Evolutionary conservation across 2,888 invertebrate species (phyloP).

Genomic region (Macrostomum cliftonense): DNA sequence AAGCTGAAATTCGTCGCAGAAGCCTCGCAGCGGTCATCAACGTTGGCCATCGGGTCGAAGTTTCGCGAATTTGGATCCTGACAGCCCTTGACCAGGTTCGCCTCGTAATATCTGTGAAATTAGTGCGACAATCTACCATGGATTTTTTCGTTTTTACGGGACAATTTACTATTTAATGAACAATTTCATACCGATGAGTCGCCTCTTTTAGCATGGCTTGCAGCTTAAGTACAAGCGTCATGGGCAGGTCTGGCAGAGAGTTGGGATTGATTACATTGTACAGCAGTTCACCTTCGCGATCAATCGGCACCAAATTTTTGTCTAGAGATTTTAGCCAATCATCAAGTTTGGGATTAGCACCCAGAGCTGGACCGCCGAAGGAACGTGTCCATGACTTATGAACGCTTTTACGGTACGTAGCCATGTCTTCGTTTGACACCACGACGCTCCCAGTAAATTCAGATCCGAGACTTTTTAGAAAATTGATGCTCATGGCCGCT

Average conservation of each 20-base stretch:
- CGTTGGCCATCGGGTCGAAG: conserved; percentile 21
- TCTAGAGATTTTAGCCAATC: conserved; percentile 16
- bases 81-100: conserved; percentile 21
- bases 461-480: too few species aligned
- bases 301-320: conserved; percentile 20
- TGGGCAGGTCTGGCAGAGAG: conserved; percentile 18
- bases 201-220: too few species aligned
- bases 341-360: conserved; percentile 16
- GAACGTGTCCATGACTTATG: too few species aligned
- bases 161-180: too few species aligned
- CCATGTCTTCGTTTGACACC: too few species aligned
- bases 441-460: too few species aligned
- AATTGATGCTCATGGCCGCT: too few species aligned
- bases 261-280: conserved; percentile 17
- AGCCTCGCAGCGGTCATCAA: conserved; percentile 18
- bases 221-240: conserved; percentile 14
- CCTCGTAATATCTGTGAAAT: conserved; percentile 22
- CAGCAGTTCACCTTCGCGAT: conserved; percentile 21
- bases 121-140: too few species aligned
- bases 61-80: conserved; percentile 18
- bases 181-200: too few species aligned
- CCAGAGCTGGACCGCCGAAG: conserved; percentile 18
- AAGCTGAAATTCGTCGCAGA: conserved; percentile 21
- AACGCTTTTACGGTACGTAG: too few species aligned
- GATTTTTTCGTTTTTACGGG: too few species aligned